Evolutionary conservation across 2,797 vertebrate species (phyloP), one percentile per base, ranked within the genome.

Genomic region (Sebastes baramenuke): DNA sequence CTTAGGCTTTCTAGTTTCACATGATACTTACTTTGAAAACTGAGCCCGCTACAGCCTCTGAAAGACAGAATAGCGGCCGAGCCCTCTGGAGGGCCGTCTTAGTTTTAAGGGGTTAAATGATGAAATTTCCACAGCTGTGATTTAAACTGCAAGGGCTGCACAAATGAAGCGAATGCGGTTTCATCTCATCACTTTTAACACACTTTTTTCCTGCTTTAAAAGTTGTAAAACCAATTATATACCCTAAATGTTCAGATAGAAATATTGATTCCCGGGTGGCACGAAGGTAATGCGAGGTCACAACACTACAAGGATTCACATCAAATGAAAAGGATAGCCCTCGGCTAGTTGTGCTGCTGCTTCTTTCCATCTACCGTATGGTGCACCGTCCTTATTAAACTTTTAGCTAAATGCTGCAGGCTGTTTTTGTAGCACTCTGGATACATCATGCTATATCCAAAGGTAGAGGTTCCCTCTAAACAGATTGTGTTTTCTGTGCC

Each of bases 381-480:
- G 14, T 75, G 49, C 80, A 52, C 38, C 12, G 32, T 32, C 67
- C 77, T 85, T 79, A 89, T 90, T 84, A 92, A 89, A 91, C 55
- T 67, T 87, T 86, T 30, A 86, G 65, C 68, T 34, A 25, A 62
- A 58, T 18, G 76, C 84, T 70, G 56, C 79, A 72, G 80, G 82
- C 87, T 68, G 18, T 72, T 64, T 80, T 83, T 85, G 79, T 75
- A 84, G 65, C 38, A 58, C 36, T 84, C 61, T 70, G 70, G 29
- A 72, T 79, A 38, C 10, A 46, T 76, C n/a, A 54, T 29, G 38
- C 29, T 38, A 22, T 60, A 70, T 68, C 25, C 38, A 66, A 75
- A 75, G 27, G 62, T 12, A 69, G n/a, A 46, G n/a, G 16, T 46
- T 42, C 6, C 22, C 13, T 11, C 13, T 72, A 65, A 56, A 58